Percentiles rank a stretch among this genome's conserved stretches.
These are phyloP conservation scores for Leptogaster cylindrica DNA, from an alignment of 2,888 invertebrate species.

Conservation along the genomic window DNA sequence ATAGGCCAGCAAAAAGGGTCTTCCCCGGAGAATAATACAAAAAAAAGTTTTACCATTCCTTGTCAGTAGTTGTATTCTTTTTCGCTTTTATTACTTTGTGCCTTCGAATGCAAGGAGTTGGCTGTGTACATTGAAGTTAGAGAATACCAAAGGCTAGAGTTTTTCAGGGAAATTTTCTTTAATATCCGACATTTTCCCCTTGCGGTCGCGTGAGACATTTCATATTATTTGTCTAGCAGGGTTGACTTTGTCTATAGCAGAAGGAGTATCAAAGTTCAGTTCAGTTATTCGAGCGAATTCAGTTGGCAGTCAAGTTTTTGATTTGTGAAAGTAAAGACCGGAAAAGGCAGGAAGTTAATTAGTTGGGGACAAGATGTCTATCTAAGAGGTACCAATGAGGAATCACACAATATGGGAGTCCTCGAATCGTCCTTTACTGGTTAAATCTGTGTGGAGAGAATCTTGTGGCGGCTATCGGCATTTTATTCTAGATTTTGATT, in stretches of 20 bases:
- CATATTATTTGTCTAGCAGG: neutral
- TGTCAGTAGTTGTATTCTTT: neutral
- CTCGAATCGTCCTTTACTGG: slow-evolving; percentile 68
- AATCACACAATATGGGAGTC: slow-evolving; percentile 68
- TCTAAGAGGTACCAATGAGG: slow-evolving; percentile 57
- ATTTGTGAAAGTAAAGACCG: neutral
- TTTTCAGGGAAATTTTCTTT: slow-evolving; percentile 21
- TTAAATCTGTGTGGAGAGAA: slow-evolving; percentile 71
- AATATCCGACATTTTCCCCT: slow-evolving; percentile 19
- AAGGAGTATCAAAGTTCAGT: slow-evolving; percentile 2
- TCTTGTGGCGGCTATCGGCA: slow-evolving; percentile 63
- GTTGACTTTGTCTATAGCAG: slow-evolving; percentile 28
- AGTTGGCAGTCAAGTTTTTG: slow-evolving; percentile 21
- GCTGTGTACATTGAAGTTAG: neutral
- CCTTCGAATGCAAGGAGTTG: neutral
- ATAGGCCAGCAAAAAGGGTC: neutral
- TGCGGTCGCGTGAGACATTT: slow-evolving; percentile 14
- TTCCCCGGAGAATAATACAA: neutral
- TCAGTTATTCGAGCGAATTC: neutral
- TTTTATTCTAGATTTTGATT: slow-evolving; percentile 59
- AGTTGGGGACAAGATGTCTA: neutral
- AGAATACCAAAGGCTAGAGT: neutral
- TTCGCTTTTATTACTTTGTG: slow-evolving; percentile 22
- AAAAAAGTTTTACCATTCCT: neutral
- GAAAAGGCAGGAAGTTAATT: slow-evolving; percentile 9